Percentiles rank a stretch among this genome's conserved stretches.
Conservation (phyloP, 2,888 invertebrate species). For the Eupithecia centaureata region DNA sequence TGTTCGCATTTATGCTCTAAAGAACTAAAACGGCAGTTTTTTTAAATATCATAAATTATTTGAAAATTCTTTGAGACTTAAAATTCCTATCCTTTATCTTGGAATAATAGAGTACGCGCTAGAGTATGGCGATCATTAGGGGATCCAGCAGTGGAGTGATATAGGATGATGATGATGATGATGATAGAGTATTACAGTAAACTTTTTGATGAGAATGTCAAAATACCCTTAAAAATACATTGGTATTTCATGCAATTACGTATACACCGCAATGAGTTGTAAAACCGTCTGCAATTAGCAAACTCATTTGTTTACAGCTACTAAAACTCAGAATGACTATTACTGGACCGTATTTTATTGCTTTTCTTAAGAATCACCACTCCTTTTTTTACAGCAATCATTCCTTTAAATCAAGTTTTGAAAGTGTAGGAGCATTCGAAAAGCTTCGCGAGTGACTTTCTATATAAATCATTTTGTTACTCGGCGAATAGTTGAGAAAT, state of each 20-base stretch:
- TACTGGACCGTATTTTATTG: slow-evolving; percentile 10
- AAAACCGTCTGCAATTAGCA: slow-evolving; percentile 19
- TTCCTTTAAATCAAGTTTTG: neutral
- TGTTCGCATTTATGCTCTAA: no score
- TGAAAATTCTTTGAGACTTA: no score
- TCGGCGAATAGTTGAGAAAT: no score
- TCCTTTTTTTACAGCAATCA: neutral
- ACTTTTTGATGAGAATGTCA: neutral
- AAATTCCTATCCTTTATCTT: no score
- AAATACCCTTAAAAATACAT: neutral
- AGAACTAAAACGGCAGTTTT: no score
- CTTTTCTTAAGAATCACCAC: slow-evolving; percentile 2
- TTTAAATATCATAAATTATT: no score
- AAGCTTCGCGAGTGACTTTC: neutral
- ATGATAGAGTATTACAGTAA: neutral
- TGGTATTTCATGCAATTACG: neutral
- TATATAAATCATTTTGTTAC: neutral
- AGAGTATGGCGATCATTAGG: no score
- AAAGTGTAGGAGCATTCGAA: neutral
- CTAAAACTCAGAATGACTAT: slow-evolving; percentile 14
- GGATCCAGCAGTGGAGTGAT: no score
- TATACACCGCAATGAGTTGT: slow-evolving; percentile 6
- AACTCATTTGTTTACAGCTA: slow-evolving; percentile 24
- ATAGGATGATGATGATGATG: no score
- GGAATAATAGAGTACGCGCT: no score